Evolutionary conservation across 2,113 vertebrate genomes (phyloP).

Genomic region (Calcarius ornatus): DNA sequence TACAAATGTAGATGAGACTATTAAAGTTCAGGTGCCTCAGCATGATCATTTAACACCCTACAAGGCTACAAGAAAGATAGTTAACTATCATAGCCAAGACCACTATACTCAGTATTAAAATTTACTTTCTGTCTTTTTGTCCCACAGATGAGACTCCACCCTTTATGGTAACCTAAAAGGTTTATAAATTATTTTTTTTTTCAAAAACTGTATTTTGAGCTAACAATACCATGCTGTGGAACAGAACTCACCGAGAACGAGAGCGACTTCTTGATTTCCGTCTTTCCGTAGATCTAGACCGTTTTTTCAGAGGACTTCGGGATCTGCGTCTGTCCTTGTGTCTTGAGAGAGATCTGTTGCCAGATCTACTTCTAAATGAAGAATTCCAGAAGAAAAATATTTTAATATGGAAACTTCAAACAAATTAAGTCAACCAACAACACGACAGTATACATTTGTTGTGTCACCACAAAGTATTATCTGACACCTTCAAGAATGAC

Average conservation of each 20-base stretch:
- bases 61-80: not conserved
- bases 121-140: not conserved
- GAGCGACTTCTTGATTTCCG: constrained; percentile 84
- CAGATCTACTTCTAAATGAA: constrained; percentile 75
- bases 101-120: not conserved
- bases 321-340: constrained; percentile 79
- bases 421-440: not conserved
- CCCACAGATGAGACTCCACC: not conserved
- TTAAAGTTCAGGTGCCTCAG: not conserved
- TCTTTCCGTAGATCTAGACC: constrained; percentile 85
- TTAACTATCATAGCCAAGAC: not conserved
- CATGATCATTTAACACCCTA: not conserved
- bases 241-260: constrained; percentile 73
- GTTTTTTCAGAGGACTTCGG: constrained; percentile 80
- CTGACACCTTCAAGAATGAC: not conserved
- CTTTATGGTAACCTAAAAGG: not conserved
- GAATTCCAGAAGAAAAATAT: not conserved
- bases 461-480: too few relatives aligned
- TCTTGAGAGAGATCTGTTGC: constrained; percentile 77
- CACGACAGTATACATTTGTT: accelerated
- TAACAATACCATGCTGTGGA: not conserved
- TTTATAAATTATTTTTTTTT: not conserved
- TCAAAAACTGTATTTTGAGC: not conserved
- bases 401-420: not conserved
- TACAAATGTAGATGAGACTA: not conserved